Conservation (phyloP, 2,113 vertebrate genomes). For the Aegypius monachus region DNA sequence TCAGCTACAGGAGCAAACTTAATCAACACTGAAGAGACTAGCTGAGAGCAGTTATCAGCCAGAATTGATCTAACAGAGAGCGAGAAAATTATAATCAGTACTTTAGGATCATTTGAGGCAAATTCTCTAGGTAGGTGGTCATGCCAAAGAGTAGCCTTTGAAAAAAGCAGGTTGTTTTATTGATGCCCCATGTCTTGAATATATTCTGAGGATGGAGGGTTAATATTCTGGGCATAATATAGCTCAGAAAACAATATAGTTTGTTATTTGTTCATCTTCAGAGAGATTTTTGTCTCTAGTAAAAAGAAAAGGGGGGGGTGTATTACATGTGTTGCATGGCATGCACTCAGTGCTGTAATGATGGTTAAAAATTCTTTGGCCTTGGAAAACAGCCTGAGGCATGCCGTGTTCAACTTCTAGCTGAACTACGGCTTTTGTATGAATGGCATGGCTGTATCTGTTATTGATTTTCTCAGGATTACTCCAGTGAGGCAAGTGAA, state of each 20-base stretch:
- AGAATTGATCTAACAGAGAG: background rate
- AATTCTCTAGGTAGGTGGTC: background rate
- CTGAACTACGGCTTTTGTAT: background rate
- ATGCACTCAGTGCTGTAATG: background rate
- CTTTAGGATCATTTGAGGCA: background rate
- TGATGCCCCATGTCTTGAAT: background rate
- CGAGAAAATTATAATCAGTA: background rate
- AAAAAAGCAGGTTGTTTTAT: background rate
- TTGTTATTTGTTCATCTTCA: background rate
- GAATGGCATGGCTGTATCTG: background rate
- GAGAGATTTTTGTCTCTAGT: background rate
- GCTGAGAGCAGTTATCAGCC: background rate
- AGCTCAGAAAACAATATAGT: background rate
- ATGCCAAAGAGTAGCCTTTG: background rate
- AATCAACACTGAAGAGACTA: background rate
- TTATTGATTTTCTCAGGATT: constrained; percentile 9
- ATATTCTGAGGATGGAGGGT: background rate
- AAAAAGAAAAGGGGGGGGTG: background rate
- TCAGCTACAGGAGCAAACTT: background rate
- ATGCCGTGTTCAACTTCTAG: background rate
- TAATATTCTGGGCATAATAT: background rate
- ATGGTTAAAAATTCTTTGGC: constrained; percentile 20
- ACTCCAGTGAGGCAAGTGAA: background rate
- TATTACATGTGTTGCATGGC: constrained; percentile 4
- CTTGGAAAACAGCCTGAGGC: constrained; percentile 39